Evolutionary conservation across 2,113 vertebrate genomes (phyloP).

Genomic region (Garra rufa): DNA sequence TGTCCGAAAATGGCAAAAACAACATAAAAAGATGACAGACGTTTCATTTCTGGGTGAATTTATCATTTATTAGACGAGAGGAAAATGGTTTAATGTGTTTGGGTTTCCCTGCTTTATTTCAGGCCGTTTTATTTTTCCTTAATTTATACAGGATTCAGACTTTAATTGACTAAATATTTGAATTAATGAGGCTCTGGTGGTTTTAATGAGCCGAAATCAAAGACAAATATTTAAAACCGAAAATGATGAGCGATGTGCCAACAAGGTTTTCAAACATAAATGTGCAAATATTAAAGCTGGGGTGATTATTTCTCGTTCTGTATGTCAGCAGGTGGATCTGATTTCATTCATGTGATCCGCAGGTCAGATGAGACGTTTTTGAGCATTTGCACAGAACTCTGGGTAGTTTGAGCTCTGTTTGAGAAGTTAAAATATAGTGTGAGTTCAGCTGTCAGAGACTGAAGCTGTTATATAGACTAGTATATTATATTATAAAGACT

Average conservation of each 20-base stretch:
- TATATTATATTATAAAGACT: too few relatives aligned
- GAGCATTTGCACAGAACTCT: neutral
- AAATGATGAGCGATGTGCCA: constrained; percentile 2
- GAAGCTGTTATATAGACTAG: too few relatives aligned
- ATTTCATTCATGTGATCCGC: neutral
- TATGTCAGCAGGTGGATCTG: neutral
- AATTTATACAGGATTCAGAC: constrained; percentile 2
- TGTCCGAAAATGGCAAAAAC: too few relatives aligned
- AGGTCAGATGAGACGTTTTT: neutral
- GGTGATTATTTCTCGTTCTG: constrained; percentile 35
- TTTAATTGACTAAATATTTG: constrained; percentile 32
- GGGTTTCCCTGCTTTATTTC: constrained; percentile 33
- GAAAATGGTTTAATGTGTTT: neutral
- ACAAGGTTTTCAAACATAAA: constrained; percentile 18
- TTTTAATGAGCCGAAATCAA: neutral
- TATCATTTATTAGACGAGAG: neutral
- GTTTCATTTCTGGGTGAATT: neutral
- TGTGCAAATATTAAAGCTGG: constrained; percentile 18
- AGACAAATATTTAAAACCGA: neutral
- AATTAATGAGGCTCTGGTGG: constrained; percentile 1
- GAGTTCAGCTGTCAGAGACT: neutral
- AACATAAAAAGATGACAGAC: neutral
- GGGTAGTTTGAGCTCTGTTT: neutral
- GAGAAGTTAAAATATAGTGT: neutral
- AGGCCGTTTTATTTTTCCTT: constrained; percentile 50